Conservation (phyloP, 1,140 invertebrate genomes). For the Zaprionus davidi region DNA sequence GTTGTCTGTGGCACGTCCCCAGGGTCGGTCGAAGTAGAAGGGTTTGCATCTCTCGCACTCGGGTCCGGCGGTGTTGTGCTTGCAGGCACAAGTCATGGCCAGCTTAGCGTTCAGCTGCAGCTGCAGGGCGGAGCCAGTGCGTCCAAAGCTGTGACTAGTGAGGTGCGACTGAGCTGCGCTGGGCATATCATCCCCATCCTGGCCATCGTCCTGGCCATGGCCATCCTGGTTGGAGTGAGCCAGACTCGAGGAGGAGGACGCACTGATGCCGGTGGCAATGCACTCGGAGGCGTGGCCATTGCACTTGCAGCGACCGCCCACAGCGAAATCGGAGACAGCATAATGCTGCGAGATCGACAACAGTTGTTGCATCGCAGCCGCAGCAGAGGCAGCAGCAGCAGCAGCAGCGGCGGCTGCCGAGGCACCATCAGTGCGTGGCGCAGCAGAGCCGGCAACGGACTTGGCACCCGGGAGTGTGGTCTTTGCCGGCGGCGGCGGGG, state of each 20-base stretch:
- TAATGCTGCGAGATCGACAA: conserved; percentile 88
- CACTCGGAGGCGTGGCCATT: conserved; percentile 99
- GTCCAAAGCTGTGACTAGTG: conserved; percentile 55
- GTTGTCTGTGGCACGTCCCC: conserved; percentile 96
- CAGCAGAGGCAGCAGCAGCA: conserved; percentile 47
- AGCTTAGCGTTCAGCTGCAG: conserved; percentile 75
- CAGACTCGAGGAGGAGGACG: not conserved
- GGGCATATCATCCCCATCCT: conserved; percentile 85
- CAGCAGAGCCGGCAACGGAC: conserved; percentile 2
- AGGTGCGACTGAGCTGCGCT: conserved; percentile 16
- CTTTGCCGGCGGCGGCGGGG: conserved; percentile 41
- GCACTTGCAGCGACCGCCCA: conserved; percentile 99
- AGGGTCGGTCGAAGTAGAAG: conserved; percentile 99
- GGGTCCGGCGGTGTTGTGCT: conserved; percentile 98
- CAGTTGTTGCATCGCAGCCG: conserved; percentile 74
- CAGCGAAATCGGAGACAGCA: conserved; percentile 97
- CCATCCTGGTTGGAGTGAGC: conserved; percentile 78
- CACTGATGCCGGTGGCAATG: conserved; percentile 43
- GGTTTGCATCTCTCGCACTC: conserved; percentile 99
- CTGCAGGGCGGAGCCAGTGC: conserved; percentile 79
- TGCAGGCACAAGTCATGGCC: conserved; percentile 95
- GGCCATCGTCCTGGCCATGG: conserved; percentile 56
- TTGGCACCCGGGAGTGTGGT: conserved; percentile 32
- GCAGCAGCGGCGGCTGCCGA: not conserved
- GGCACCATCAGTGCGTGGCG: not conserved